Percentiles rank a stretch among this genome's conserved stretches.
Conservation (phyloP, 1,140 invertebrate species). For the Planococcus citri region DNA sequence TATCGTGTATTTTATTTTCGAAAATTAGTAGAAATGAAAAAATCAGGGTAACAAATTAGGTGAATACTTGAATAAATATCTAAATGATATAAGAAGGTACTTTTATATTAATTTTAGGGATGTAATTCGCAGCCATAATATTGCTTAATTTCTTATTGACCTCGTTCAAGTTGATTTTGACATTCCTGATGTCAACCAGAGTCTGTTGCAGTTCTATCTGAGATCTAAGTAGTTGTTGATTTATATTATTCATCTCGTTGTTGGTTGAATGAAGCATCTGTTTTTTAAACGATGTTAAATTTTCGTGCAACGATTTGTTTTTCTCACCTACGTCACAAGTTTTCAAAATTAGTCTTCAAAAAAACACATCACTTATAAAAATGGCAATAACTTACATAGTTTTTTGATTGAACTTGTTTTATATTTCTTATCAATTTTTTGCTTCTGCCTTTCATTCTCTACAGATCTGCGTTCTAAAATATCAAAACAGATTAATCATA, state of each 20-base stretch:
- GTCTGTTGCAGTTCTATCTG: slow-evolving; percentile 5
- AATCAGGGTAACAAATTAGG: too few species aligned
- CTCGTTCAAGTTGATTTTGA: background rate
- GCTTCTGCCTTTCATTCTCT: background rate
- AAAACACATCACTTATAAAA: too few species aligned
- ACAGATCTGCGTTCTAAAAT: too few species aligned
- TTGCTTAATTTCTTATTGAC: background rate
- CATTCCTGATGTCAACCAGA: background rate
- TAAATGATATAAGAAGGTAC: background rate
- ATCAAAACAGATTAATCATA: too few species aligned
- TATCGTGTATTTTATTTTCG: too few species aligned
- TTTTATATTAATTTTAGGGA: slow-evolving; percentile 5
- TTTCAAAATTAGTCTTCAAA: background rate
- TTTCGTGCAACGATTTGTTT: background rate
- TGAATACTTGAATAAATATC: background rate
- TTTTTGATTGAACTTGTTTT: background rate
- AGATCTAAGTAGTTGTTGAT: slow-evolving; percentile 2
- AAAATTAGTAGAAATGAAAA: too few species aligned
- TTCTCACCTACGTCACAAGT: background rate
- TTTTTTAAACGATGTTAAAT: background rate
- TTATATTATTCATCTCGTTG: background rate
- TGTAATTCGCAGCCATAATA: background rate
- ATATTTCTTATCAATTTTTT: background rate
- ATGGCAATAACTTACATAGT: background rate
- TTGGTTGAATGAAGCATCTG: background rate